Conservation (phyloP, 2,888 invertebrate species). For the Macaria notata region DNA sequence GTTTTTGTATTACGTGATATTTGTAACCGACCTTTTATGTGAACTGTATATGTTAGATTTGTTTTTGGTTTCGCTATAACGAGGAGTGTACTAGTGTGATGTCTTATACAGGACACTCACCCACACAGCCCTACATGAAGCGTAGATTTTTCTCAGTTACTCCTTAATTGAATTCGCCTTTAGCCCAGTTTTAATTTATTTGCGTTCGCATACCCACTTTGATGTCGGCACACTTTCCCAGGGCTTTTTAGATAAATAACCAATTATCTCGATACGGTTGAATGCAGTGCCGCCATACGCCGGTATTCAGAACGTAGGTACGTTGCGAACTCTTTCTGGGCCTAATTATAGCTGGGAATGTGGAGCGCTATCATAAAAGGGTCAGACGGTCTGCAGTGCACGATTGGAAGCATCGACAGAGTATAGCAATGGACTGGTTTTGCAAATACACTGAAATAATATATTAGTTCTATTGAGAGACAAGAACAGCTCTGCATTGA, state of each 20-base stretch:
- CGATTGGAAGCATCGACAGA: not conserved
- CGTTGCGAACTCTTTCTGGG: conserved; percentile 36
- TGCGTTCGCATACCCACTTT: conserved; percentile 65
- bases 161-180: conserved; percentile 74
- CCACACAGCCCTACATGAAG: conserved; percentile 15
- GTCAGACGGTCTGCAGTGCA: conserved; percentile 5
- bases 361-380: conserved; percentile 15
- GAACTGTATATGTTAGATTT: too few relatives aligned
- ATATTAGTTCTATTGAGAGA: too few relatives aligned
- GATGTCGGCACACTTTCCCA: conserved; percentile 58
- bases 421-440: too few relatives aligned
- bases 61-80: too few relatives aligned
- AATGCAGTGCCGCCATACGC: conserved; percentile 46
- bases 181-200: conserved; percentile 75
- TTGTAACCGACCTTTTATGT: too few relatives aligned
- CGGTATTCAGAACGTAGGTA: conserved; percentile 39
- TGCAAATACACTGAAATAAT: too few relatives aligned
- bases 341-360: conserved; percentile 35
- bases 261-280: conserved; percentile 69
- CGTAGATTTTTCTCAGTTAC: conserved; percentile 56
- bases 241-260: conserved; percentile 72
- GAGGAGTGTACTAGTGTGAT: too few relatives aligned
- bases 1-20: too few relatives aligned
- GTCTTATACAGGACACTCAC: too few relatives aligned
- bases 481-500: too few relatives aligned